These are phyloP conservation scores for Crematogaster levior DNA, from an alignment of 2,888 invertebrate species.

Conservation along the genomic window DNA sequence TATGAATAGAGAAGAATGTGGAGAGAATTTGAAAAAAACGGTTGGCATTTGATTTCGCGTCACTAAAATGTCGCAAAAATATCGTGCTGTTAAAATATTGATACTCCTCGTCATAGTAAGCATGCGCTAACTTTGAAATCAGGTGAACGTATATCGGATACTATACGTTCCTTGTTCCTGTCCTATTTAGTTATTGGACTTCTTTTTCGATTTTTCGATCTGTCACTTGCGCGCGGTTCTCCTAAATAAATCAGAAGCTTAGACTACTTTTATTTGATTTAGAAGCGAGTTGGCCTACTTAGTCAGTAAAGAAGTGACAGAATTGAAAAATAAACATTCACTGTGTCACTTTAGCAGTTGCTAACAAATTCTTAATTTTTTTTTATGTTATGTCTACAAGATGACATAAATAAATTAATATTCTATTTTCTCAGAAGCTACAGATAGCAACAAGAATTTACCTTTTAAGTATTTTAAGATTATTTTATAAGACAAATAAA, in stretches of 20 bases:
- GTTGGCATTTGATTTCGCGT: not conserved
- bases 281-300: slow-evolving; percentile 69
- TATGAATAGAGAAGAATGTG: not conserved
- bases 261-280: slow-evolving; percentile 80
- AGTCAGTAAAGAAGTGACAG: slow-evolving; percentile 68
- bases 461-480: not conserved
- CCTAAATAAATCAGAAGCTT: slow-evolving; percentile 76
- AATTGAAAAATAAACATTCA: slow-evolving; percentile 62
- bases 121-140: slow-evolving; percentile 42
- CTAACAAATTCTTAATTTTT: slow-evolving; percentile 51
- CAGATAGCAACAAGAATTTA: not conserved
- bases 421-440: not conserved
- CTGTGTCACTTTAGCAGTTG: slow-evolving; percentile 61
- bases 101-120: not conserved
- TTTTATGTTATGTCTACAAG: not conserved
- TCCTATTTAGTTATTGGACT: slow-evolving; percentile 5
- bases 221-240: not conserved
- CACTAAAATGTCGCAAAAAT: not conserved
- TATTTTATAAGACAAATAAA: not conserved
- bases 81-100: not conserved
- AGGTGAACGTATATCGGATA: slow-evolving; percentile 64
- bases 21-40: not conserved
- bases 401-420: not conserved
- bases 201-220: not conserved
- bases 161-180: slow-evolving; percentile 51